A percentile compares a stretch with the other conserved stretches of the same genome.
Evolutionary conservation across 2,113 vertebrate species (phyloP).

Genomic region (Columba janthina): DNA sequence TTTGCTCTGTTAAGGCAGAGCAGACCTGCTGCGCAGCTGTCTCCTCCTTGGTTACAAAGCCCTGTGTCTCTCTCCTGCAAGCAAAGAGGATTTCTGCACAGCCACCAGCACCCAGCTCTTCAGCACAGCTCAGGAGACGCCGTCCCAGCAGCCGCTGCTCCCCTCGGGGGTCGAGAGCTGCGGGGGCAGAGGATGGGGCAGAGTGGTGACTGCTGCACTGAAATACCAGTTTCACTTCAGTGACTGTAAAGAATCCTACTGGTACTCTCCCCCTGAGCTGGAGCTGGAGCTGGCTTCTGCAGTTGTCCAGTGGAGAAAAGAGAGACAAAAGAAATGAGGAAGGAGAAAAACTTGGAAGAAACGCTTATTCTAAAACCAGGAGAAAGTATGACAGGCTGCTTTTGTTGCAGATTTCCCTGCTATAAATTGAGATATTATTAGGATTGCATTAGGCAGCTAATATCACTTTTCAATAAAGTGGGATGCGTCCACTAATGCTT

Average conservation of each 20-base stretch:
- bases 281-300: background rate
- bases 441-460: background rate
- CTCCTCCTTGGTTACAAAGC: background rate
- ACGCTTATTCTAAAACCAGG: background rate
- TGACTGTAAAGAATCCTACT: background rate
- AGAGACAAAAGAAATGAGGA: background rate
- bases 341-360: background rate
- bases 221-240: background rate
- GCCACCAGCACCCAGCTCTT: background rate
- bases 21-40: background rate
- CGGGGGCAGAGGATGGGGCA: background rate
- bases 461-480: background rate
- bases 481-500: slow-evolving; percentile 2
- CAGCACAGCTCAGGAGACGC: background rate
- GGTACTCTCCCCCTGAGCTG: background rate
- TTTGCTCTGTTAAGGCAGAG: background rate
- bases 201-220: background rate
- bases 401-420: background rate
- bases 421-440: background rate
- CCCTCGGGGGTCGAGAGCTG: rapidly evolving
- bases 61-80: background rate
- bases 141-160: background rate
- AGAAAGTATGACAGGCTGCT: background rate
- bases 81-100: background rate
- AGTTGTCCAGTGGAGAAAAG: background rate